Conservation (phyloP, 2,888 invertebrate species). For the Drosophila fungiperda region DNA sequence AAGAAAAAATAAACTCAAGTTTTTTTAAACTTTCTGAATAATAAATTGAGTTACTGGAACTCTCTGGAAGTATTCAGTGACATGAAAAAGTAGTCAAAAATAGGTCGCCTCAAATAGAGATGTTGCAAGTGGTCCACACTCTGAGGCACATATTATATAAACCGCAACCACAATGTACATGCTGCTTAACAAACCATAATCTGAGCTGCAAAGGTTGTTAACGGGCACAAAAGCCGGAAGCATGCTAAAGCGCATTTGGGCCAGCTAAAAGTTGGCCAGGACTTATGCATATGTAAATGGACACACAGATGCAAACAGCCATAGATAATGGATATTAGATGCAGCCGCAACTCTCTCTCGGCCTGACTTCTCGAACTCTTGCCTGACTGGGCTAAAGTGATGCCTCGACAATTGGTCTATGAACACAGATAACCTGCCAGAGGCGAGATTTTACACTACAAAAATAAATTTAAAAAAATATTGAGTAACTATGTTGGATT, state of each 20-base stretch:
- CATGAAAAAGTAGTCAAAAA: background rate
- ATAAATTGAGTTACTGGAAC: background rate
- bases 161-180: constrained; percentile 41
- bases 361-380: background rate
- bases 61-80: background rate
- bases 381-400: constrained; percentile 3
- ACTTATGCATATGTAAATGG: constrained; percentile 16
- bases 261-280: constrained; percentile 25
- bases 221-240: constrained; percentile 43
- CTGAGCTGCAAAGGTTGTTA: constrained; percentile 36
- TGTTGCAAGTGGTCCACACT: background rate
- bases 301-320: constrained; percentile 3
- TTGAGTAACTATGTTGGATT: background rate
- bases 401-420: constrained; percentile 33
- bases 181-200: constrained; percentile 20
- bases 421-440: background rate
- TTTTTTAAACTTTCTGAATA: background rate
- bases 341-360: constrained; percentile 8
- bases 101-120: background rate
- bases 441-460: background rate
- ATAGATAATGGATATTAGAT: constrained; percentile 17
- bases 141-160: background rate
- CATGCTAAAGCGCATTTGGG: constrained; percentile 46
- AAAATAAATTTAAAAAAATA: background rate
- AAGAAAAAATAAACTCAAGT: background rate